These are phyloP conservation scores for Phrynocephalus forsythii DNA, from an alignment of 2,797 vertebrate genomes.

Conservation along the genomic window DNA sequence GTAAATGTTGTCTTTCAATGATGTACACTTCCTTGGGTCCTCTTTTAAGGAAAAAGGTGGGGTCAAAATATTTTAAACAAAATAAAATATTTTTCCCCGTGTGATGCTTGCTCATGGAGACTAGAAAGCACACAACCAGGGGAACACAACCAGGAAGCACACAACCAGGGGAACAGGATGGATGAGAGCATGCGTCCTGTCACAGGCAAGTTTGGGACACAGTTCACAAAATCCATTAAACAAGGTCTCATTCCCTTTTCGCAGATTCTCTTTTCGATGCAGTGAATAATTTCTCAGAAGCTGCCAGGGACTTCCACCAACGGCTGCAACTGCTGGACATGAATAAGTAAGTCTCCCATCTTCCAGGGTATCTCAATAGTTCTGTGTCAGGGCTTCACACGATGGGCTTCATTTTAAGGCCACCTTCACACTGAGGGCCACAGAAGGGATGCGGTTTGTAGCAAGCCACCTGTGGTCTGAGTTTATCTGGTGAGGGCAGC, in stretches of 20 bases:
- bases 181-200: too few relatives aligned
- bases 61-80: too few relatives aligned
- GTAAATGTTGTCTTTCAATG: too few relatives aligned
- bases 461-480: neutral
- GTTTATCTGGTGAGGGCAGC: neutral
- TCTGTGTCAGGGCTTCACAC: neutral
- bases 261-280: slow-evolving; percentile 92
- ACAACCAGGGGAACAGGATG: too few relatives aligned
- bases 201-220: neutral
- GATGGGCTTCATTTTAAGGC: neutral
- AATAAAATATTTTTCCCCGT: too few relatives aligned
- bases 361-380: neutral
- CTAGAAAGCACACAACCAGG: too few relatives aligned
- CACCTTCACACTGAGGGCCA: too few relatives aligned
- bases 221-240: neutral
- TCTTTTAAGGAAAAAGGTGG: too few relatives aligned
- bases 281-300: slow-evolving; percentile 86
- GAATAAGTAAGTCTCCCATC: slow-evolving; percentile 80
- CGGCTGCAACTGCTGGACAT: slow-evolving; percentile 80
- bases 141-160: too few relatives aligned
- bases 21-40: too few relatives aligned
- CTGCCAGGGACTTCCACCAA: slow-evolving; percentile 82
- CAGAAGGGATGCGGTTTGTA: too few relatives aligned
- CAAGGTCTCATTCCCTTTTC: slow-evolving; percentile 27
- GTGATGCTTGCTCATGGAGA: too few relatives aligned